Evolutionary conservation across 2,113 vertebrate species (phyloP), one percentile per base, ranked within the genome.

Genomic region (Ramphastos sulfuratus): DNA sequence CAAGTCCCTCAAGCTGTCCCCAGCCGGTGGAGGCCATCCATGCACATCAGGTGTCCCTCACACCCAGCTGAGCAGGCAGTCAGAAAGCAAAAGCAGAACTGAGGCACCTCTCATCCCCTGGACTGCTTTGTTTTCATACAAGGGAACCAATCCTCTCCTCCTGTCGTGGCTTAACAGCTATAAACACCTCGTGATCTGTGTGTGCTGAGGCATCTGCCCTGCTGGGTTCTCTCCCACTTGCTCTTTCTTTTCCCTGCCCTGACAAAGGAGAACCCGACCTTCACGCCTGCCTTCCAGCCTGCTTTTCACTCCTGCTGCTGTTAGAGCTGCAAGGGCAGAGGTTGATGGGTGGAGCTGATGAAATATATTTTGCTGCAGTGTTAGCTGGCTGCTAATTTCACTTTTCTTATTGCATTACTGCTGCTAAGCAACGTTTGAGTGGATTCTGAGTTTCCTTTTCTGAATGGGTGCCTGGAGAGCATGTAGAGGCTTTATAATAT

Each of bases 391-490:
- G 78, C 80, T 95, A 92, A 89, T 87, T 94, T 79, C 74, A 59
- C 69, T 66, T 85, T 85, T 78, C 82, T 89, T 56, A 85, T 67
- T 64, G 28, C 73, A 50, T 85, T 85, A 64, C 21, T 24, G 72
- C 85, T 91, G 91, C 92, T 87, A 85, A 96, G 93, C 95, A 93
- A 94, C 90, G 44, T 88, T 87, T 60, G 14, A 89, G 82, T 0
- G n/a, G 82, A 60, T 80, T 80, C 39, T 21, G 66, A 89, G 75
- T 87, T 95, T 94, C 69, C 85, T 80, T 92, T 93, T 80, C 19
- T 4, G 10, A 91, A 87, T 80, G 79, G 69, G 67, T 87, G 87
- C 56, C 93, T 94, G 91, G 95, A 93, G 94, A 96, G 91, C 73
- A 17, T 12, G 85, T 54, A 61, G 33, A 21, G 79, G 30, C 85